A percentile compares a stretch with the other conserved stretches of the same genome.
Evolutionary conservation across 2,113 vertebrate species (phyloP).

Genomic region (Ailuropoda melanoleuca): DNA sequence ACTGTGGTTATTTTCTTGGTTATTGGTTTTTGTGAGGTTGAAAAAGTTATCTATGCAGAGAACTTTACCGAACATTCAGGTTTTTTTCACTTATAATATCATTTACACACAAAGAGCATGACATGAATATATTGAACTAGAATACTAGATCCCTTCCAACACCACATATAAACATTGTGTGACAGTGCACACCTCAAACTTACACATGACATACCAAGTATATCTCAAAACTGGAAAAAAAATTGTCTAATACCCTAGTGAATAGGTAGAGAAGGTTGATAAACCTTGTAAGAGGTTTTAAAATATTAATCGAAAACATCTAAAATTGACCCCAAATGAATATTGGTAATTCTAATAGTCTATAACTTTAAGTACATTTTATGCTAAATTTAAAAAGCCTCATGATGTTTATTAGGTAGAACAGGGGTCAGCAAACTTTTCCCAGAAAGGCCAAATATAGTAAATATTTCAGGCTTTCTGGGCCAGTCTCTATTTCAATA

Average conservation of each 20-base stretch:
- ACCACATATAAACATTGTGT: not conserved
- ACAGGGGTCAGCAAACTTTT: not conserved
- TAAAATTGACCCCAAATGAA: not conserved
- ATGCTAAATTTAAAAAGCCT: not conserved
- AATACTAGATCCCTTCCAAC: not conserved
- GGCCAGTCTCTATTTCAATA: not conserved
- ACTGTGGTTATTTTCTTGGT: not conserved
- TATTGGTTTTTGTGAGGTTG: not conserved
- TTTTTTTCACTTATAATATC: constrained; percentile 2
- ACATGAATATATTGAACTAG: not conserved
- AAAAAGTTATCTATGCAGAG: not conserved
- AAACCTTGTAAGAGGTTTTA: not conserved
- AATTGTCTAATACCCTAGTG: not conserved
- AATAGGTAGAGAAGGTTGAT: not conserved
- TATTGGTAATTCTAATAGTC: not conserved
- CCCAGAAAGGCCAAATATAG: not conserved
- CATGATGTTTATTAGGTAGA: constrained; percentile 1
- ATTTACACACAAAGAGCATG: not conserved
- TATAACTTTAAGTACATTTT: not conserved
- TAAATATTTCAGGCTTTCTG: not conserved
- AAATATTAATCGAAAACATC: not conserved
- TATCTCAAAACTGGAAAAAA: not conserved
- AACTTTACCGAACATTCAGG: not conserved
- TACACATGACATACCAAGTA: not conserved
- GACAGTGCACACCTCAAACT: not conserved